phyloP scores from a whole-genome alignment of 1,140 invertebrate species.

The Metopolophium dirhodum region DNA sequence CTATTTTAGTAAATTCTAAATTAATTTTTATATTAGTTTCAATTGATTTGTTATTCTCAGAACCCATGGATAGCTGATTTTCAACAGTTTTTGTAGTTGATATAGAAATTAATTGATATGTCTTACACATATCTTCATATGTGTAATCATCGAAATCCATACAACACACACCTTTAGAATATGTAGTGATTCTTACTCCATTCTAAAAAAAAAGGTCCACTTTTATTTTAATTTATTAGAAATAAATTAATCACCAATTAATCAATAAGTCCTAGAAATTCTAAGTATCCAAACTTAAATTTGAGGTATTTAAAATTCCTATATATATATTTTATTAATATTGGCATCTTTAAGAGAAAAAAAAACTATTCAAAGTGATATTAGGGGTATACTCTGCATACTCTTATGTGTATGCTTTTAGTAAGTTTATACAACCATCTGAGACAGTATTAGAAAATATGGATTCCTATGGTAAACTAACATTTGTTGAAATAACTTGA shows the following conservation, averaged over 20 bases:
- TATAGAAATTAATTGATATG: not conserved
- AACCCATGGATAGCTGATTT: not conserved
- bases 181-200: not conserved
- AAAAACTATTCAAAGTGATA: too few species aligned
- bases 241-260: not conserved
- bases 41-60: not conserved
- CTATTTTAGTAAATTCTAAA: not conserved
- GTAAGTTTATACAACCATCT: not conserved
- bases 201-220: not conserved
- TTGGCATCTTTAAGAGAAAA: too few species aligned
- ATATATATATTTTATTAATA: too few species aligned
- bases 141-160: not conserved
- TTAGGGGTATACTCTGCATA: too few species aligned
- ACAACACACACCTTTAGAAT: not conserved
- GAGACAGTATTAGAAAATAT: not conserved
- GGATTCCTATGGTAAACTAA: not conserved
- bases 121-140: not conserved
- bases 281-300: not conserved
- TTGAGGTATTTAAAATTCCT: not conserved
- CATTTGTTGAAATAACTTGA: not conserved
- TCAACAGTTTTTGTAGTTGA: not conserved
- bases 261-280: not conserved
- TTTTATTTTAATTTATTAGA: not conserved
- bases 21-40: not conserved
- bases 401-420: too few species aligned